Evolutionary conservation across 2,888 invertebrate species (phyloP).

Genomic region (Teinopalpus imperialis): DNA sequence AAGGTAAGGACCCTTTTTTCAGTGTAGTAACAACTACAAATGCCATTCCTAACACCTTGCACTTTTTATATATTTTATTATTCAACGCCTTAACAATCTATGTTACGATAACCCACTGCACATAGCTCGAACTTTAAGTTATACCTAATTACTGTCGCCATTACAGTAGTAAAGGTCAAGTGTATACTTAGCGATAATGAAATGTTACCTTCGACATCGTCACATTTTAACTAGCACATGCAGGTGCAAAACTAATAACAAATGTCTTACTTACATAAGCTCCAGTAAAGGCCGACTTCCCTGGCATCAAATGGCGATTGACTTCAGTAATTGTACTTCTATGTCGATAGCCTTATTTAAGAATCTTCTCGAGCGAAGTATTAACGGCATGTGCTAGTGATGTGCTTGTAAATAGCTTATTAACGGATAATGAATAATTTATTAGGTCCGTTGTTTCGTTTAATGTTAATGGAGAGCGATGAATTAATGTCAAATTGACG

Average conservation of each 20-base stretch:
- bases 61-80: too few species aligned
- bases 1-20: too few species aligned
- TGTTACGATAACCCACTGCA: too few species aligned
- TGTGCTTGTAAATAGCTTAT: conserved; percentile 15
- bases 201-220: not conserved
- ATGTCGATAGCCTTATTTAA: not conserved
- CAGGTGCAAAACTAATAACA: conserved; percentile 1
- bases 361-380: not conserved
- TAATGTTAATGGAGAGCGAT: conserved; percentile 1
- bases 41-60: too few species aligned
- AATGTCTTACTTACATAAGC: not conserved
- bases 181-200: not conserved
- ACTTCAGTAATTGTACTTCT: not conserved
- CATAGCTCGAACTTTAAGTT: too few species aligned
- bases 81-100: too few species aligned
- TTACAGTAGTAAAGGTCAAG: not conserved
- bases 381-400: not conserved
- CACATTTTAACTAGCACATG: too few species aligned
- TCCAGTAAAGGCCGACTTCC: conserved; percentile 1
- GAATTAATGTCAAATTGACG: conserved; percentile 2
- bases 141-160: too few species aligned
- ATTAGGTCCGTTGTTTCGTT: conserved; percentile 3
- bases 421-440: conserved; percentile 7
- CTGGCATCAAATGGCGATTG: not conserved
- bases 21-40: too few species aligned